Percentiles rank a stretch among this genome's conserved stretches.
Evolutionary conservation across 2,797 vertebrate species (phyloP).

Genomic region (Ara ararauna): DNA sequence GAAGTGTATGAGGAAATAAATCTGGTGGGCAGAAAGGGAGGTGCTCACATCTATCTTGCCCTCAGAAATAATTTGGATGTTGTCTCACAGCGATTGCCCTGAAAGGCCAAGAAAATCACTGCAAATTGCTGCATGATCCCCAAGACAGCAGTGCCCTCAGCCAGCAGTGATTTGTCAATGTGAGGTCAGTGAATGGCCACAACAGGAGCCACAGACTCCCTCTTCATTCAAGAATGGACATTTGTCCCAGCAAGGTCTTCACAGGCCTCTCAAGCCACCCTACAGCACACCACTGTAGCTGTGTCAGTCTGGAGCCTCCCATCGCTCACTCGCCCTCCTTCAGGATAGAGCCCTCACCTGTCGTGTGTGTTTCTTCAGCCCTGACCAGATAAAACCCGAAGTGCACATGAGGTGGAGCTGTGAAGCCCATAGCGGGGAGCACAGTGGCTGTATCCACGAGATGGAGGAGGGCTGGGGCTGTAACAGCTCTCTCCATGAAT

Average conservation of each 20-base stretch:
- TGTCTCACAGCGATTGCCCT: background rate
- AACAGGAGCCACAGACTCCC: background rate
- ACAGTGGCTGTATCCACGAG: rapidly evolving
- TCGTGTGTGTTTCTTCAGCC: background rate
- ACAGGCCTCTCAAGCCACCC: background rate
- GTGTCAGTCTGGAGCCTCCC: background rate
- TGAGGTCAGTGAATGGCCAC: rapidly evolving
- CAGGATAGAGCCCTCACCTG: background rate
- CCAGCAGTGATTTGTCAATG: background rate
- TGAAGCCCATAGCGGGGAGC: background rate
- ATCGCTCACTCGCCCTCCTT: background rate
- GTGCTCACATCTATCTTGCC: background rate
- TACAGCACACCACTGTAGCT: background rate
- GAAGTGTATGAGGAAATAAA: background rate
- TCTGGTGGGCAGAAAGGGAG: background rate
- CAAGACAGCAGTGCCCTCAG: background rate
- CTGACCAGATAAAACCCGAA: background rate
- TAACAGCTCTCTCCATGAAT: background rate
- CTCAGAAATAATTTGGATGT: background rate
- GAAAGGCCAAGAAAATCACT: background rate
- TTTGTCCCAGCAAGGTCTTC: background rate
- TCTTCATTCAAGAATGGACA: background rate
- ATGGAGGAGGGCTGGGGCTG: background rate
- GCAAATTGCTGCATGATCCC: background rate
- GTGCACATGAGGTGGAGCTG: background rate